Base-by-base conservation (phyloP, 2,113 vertebrate species). In the Labeo catla region DNA sequence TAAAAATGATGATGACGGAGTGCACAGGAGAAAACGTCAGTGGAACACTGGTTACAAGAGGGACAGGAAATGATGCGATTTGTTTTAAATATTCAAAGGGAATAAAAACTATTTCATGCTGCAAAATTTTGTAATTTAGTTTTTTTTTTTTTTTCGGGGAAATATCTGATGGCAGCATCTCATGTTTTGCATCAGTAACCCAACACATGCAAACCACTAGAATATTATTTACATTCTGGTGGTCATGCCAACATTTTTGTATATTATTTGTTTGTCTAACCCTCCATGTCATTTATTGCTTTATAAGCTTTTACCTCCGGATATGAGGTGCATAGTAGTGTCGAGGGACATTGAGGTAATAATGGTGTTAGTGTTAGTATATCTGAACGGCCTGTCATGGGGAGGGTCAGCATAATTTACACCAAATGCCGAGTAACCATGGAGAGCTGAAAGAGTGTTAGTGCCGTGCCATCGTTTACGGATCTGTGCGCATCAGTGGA, bases 401-500 rank as follows among this genome's bases (percentile, higher is more conserved):
- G 39, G 74, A 43, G 63, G 50, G 76, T 66, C 19, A 23, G 78
- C 50, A 72, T 36, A 79, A 61, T 57, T 73, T 74, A 54, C 77
- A 54, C 28, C 43, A 77, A 59, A 57, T 70, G 19, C 36, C 3
- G 23, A 47, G 86, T 91, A 81, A 77, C 65, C 87, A 87, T 59
- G 86, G 83, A 59, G 70, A n/a, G 59, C 5, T 6, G 52, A 54
- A 43, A 83, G 79, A 74, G 89, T 63, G 43, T 45, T 16, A 74
- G 83, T 86, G 87, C 79, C 87, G 34, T 89, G 68, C 76, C 81
- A 88, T 86, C 84, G 73, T 83, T n/a, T 78, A 88, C 89, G 87
- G 89, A 91, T 86, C 82, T 47, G 65, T 78, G 23, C 83, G 86
- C 92, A 93, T 94, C 91, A 92, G 94, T 92, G 93, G 39, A 88